A percentile compares a stretch with the other conserved stretches of the same genome.
These are phyloP conservation scores for Endotricha flammealis DNA, from an alignment of 2,888 invertebrate species.

Conservation along the genomic window DNA sequence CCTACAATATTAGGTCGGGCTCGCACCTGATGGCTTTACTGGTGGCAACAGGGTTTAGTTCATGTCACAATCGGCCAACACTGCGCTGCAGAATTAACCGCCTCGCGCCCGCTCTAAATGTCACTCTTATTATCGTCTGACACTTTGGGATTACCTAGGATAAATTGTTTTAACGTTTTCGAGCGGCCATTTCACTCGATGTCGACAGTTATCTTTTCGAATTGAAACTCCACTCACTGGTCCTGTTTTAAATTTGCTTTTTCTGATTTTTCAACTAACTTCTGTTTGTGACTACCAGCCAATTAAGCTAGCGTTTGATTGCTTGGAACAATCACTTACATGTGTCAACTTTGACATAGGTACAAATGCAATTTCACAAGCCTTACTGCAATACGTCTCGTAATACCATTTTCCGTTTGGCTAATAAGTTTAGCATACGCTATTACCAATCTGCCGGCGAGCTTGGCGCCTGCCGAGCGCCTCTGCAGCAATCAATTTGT, in stretches of 20 bases:
- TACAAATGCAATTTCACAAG: constrained; percentile 63
- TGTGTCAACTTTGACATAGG: constrained; percentile 67
- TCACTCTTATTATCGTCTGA: constrained; percentile 77
- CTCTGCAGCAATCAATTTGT: constrained; percentile 73
- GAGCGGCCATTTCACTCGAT: constrained; percentile 55
- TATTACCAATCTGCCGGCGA: constrained; percentile 73
- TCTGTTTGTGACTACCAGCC: constrained; percentile 38
- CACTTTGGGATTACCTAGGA: constrained; percentile 72
- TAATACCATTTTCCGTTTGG: constrained; percentile 76
- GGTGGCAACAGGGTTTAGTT: constrained; percentile 70
- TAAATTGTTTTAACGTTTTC: constrained; percentile 75
- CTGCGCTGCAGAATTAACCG: constrained; percentile 71
- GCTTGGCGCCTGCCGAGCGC: constrained; percentile 55
- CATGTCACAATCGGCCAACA: constrained; percentile 67
- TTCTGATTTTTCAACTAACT: constrained; percentile 46
- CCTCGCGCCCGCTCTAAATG: constrained; percentile 64
- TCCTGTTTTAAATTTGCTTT: constrained; percentile 38
- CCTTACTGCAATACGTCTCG: constrained; percentile 53
- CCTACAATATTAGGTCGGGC: constrained; percentile 48
- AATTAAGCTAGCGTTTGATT: constrained; percentile 64
- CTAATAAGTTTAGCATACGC: constrained; percentile 76
- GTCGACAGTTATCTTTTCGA: constrained; percentile 59
- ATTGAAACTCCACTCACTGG: constrained; percentile 47
- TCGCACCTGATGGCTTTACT: constrained; percentile 70
- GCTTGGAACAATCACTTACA: constrained; percentile 72